Evolutionary conservation across 2,113 vertebrate species (phyloP).

Genomic region (Lampris incognitus): DNA sequence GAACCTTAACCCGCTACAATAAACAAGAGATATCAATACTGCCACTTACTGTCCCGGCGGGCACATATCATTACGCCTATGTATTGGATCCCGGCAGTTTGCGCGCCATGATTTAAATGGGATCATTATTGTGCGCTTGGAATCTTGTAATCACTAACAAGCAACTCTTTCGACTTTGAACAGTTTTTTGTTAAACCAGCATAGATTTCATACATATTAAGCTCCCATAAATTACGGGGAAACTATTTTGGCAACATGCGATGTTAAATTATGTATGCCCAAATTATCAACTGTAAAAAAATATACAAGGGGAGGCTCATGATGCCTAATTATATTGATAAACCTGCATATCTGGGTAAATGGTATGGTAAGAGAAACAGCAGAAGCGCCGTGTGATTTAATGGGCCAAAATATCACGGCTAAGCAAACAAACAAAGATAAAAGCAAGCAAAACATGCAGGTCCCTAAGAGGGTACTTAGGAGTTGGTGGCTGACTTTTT

Average conservation of each 20-base stretch:
- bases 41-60: too few relatives aligned
- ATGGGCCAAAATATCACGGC: constrained; percentile 15
- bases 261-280: too few relatives aligned
- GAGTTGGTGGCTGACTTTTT: constrained; percentile 29
- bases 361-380: constrained; percentile 5
- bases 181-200: too few relatives aligned
- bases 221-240: too few relatives aligned
- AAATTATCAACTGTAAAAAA: background rate
- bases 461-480: constrained; percentile 24
- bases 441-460: constrained; percentile 20
- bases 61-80: too few relatives aligned
- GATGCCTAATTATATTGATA: background rate
- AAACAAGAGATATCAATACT: too few relatives aligned
- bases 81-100: constrained; percentile 2
- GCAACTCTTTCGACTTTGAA: too few relatives aligned
- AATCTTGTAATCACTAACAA: too few relatives aligned
- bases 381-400: constrained; percentile 1
- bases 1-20: too few relatives aligned
- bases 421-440: constrained; percentile 14
- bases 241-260: background rate
- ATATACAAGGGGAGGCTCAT: background rate
- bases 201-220: too few relatives aligned
- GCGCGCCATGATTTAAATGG: background rate
- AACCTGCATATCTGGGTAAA: background rate
- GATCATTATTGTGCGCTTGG: background rate